phyloP scores from a whole-genome alignment of 2,113 vertebrate genomes.

The Sinocyclocheilus rhinocerous region DNA sequence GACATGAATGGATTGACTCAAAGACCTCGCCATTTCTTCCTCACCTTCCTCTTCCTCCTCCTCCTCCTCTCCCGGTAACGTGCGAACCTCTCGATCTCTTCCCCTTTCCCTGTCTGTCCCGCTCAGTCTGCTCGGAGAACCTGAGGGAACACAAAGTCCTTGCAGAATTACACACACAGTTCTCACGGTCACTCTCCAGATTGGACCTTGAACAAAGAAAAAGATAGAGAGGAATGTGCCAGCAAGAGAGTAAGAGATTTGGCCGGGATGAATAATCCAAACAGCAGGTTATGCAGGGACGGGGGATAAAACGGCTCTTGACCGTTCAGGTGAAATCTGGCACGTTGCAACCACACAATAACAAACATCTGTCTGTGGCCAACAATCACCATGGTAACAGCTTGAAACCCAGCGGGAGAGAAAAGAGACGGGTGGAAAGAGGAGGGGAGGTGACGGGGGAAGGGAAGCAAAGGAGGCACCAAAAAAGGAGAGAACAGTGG shows the following conservation, averaged over 20 bases:
- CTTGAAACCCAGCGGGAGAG: constrained; percentile 26
- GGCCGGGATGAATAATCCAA: constrained; percentile 13
- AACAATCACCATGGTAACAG: constrained; percentile 51
- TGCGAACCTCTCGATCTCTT: constrained; percentile 69
- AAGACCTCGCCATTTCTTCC: constrained; percentile 86
- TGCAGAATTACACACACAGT: background rate
- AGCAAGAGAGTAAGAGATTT: constrained; percentile 18
- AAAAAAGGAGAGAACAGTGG: background rate
- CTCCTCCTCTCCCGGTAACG: constrained; percentile 28
- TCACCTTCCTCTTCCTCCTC: constrained; percentile 66
- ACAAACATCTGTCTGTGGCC: constrained; percentile 29
- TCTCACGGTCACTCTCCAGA: background rate
- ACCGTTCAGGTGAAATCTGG: constrained; percentile 20
- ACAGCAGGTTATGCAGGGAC: constrained; percentile 20
- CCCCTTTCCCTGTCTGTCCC: constrained; percentile 63
- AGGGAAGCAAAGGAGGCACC: background rate
- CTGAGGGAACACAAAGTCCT: constrained; percentile 36
- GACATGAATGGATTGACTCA: constrained; percentile 78
- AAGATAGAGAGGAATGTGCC: background rate
- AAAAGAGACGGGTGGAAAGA: constrained; percentile 16
- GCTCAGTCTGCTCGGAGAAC: constrained; percentile 31
- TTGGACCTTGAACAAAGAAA: background rate
- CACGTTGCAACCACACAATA: background rate
- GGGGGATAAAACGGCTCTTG: background rate
- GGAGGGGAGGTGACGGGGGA: background rate